Percentiles rank a stretch among this genome's conserved stretches.
phyloP scores from a whole-genome alignment of 2,113 vertebrate species.

The Ctenomys sociabilis region DNA sequence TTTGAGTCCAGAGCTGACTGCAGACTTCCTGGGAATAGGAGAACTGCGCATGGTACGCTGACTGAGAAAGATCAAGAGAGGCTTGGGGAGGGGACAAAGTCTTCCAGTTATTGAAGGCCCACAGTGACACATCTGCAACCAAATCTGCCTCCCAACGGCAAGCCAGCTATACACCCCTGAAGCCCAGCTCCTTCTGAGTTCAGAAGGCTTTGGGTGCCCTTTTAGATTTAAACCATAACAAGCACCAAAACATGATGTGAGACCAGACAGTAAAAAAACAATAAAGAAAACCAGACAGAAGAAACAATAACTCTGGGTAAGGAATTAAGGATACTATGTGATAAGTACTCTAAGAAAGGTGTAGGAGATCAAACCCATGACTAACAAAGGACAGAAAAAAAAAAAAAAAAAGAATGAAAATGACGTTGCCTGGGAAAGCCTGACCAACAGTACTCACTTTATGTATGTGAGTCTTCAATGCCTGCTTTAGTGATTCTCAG shows the following conservation, averaged over 20 bases:
- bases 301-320: background rate
- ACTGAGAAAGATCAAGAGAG: background rate
- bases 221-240: background rate
- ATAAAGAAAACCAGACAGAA: too few species aligned
- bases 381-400: accelerated
- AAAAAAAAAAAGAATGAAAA: background rate
- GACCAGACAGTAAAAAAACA: too few species aligned
- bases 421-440: background rate
- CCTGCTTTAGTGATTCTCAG: background rate
- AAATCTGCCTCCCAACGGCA: background rate
- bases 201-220: background rate
- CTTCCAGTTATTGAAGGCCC: background rate
- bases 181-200: background rate
- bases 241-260: background rate
- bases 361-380: background rate
- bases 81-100: background rate
- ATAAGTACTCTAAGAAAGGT: background rate
- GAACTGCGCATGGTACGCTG: background rate
- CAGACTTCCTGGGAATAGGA: background rate
- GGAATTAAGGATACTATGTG: accelerated
- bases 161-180: background rate
- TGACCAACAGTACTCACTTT: background rate
- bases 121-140: background rate
- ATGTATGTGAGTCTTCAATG: background rate
- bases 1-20: background rate